Evolutionary conservation across 1,140 invertebrate species (phyloP).

Genomic region (Bombus turneri): DNA sequence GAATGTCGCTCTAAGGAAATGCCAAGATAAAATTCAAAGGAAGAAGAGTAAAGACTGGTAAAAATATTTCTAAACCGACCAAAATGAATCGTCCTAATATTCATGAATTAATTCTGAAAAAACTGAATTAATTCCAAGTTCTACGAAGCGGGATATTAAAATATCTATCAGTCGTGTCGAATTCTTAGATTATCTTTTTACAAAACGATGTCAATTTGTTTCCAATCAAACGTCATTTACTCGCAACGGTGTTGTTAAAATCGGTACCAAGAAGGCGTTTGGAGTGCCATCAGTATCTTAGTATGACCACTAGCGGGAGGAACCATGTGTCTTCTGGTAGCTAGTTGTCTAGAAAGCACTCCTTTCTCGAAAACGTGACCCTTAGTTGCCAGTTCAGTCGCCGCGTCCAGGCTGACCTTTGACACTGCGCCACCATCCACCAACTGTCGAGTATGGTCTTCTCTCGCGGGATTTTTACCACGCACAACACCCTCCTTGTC

Average conservation of each 20-base stretch:
- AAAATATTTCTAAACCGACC: not conserved
- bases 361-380: conserved; percentile 79
- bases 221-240: not conserved
- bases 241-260: conserved; percentile 67
- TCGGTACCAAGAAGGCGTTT: conserved; percentile 81
- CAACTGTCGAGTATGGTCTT: conserved; percentile 78
- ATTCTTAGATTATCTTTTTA: not conserved
- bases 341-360: conserved; percentile 73
- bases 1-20: not conserved
- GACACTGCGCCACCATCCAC: conserved; percentile 77
- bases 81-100: not conserved
- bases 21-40: not conserved
- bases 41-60: not conserved
- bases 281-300: conserved; percentile 78
- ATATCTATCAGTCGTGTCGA: not conserved
- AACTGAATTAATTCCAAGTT: not conserved
- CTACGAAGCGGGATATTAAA: not conserved
- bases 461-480: conserved; percentile 75
- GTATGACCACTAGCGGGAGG: conserved; percentile 76
- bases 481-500: conserved; percentile 76
- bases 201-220: not conserved
- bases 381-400: conserved; percentile 76
- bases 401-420: conserved; percentile 77
- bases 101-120: not conserved
- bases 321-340: conserved; percentile 69